phyloP scores from a whole-genome alignment of 2,797 vertebrate species.

The Notoglanidium macrostoma region DNA sequence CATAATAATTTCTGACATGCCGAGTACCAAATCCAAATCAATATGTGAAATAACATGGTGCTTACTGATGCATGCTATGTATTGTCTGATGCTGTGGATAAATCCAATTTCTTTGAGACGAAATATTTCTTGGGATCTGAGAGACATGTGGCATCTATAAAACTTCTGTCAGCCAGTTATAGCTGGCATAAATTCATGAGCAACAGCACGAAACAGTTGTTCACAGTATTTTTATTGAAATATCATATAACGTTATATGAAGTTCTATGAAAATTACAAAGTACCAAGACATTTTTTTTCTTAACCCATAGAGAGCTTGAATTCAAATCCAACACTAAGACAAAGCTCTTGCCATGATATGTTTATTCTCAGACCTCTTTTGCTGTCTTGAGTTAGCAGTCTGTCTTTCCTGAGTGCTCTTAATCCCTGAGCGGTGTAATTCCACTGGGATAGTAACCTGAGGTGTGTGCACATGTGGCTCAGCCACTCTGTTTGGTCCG shows the following conservation, averaged over 20 bases:
- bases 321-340: slow-evolving; percentile 3
- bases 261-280: slow-evolving; percentile 29
- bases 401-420: slow-evolving; percentile 38
- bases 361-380: slow-evolving; percentile 25
- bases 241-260: slow-evolving; percentile 32
- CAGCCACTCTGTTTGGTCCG: slow-evolving; percentile 34
- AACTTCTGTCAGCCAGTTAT: slow-evolving; percentile 34
- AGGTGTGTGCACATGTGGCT: slow-evolving; percentile 57
- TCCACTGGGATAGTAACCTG: slow-evolving; percentile 51
- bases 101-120: slow-evolving; percentile 62
- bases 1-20: slow-evolving; percentile 52
- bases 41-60: slow-evolving; percentile 51
- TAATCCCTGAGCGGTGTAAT: slow-evolving; percentile 41
- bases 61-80: slow-evolving; percentile 52
- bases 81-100: slow-evolving; percentile 63
- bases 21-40: slow-evolving; percentile 57
- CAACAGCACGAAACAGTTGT: slow-evolving; percentile 16
- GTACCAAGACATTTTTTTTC: slow-evolving; percentile 15
- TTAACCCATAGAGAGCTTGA: slow-evolving; percentile 5
- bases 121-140: slow-evolving; percentile 34
- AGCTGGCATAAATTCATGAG: slow-evolving; percentile 19
- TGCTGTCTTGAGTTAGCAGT: slow-evolving; percentile 29
- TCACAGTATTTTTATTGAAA: slow-evolving; percentile 40
- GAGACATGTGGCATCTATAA: slow-evolving; percentile 40
- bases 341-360: slow-evolving; percentile 1